phyloP scores from a whole-genome alignment of 1,140 invertebrate species.

The Portunus trituberculatus region DNA sequence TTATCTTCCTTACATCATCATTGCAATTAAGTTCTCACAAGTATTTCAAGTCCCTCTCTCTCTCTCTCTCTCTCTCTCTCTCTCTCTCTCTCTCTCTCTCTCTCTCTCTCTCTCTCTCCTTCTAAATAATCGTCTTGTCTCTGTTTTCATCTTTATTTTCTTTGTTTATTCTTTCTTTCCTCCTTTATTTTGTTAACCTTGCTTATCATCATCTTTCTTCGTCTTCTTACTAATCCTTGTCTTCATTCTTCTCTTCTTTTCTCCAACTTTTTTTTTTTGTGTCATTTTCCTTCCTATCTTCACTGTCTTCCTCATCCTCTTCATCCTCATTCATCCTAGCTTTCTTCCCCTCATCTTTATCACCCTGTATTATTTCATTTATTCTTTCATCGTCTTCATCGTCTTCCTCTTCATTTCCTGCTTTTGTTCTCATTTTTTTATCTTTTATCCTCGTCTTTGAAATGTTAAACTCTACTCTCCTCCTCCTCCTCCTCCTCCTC shows the following conservation, averaged over 20 bases:
- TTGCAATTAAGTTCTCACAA: not conserved
- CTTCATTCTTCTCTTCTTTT: not conserved
- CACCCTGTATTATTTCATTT: not conserved
- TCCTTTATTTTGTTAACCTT: not conserved
- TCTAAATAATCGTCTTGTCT: not conserved
- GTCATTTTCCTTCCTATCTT: not conserved
- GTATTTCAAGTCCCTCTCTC: not conserved
- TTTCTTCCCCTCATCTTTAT: conserved; percentile 3
- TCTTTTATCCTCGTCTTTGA: no score
- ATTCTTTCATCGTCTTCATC: not conserved
- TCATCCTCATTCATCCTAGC: not conserved
- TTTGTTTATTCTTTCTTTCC: not conserved
- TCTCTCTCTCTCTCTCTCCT: conserved; percentile 43
- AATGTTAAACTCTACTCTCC: no score
- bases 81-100: conserved; percentile 48
- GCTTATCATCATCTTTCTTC: not conserved
- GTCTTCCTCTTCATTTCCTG: not conserved
- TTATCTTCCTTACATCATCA: not conserved
- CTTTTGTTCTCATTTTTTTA: not conserved
- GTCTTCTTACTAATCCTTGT: not conserved
- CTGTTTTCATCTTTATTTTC: not conserved
- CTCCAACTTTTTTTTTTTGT: not conserved
- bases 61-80: conserved; percentile 48
- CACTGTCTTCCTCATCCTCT: not conserved
- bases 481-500: no score